phyloP scores from a whole-genome alignment of 2,113 vertebrate genomes.

The Columbina picui region DNA sequence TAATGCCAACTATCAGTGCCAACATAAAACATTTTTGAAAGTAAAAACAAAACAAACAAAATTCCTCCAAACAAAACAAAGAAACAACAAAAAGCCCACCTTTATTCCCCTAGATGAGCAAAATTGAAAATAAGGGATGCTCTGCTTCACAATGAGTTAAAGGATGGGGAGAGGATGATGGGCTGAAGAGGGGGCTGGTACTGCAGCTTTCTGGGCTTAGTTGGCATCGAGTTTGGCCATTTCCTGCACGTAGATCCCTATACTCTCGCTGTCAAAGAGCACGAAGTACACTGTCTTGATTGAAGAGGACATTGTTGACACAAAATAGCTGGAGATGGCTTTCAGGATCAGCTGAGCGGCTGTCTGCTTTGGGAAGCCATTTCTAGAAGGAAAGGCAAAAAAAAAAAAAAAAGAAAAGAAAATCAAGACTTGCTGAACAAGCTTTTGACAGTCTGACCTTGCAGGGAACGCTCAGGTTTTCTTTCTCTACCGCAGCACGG shows the following conservation, averaged over 20 bases:
- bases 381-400: slow-evolving; percentile 73
- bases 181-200: slow-evolving; percentile 25
- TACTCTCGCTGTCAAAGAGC: slow-evolving; percentile 98
- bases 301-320: slow-evolving; percentile 97
- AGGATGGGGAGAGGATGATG: slow-evolving; percentile 21
- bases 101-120: slow-evolving; percentile 77
- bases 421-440: not conserved
- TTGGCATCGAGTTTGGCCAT: slow-evolving; percentile 96
- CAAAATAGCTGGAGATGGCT: slow-evolving; percentile 98
- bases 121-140: slow-evolving; percentile 70
- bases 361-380: slow-evolving; percentile 96
- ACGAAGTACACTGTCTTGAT: slow-evolving; percentile 99
- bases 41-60: slow-evolving; percentile 71
- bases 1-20: slow-evolving; percentile 87
- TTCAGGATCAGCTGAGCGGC: slow-evolving; percentile 98
- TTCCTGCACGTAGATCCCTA: slow-evolving; percentile 98
- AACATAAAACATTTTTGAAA: slow-evolving; percentile 78
- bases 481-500: accelerated
- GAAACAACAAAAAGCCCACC: slow-evolving; percentile 37
- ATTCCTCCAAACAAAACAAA: slow-evolving; percentile 71
- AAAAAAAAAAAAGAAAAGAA: not conserved
- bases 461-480: accelerated
- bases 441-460: not conserved
- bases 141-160: slow-evolving; percentile 69
- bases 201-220: slow-evolving; percentile 75